Evolutionary conservation across 1,140 invertebrate species (phyloP).

Genomic region (Diorhabda elongata): DNA sequence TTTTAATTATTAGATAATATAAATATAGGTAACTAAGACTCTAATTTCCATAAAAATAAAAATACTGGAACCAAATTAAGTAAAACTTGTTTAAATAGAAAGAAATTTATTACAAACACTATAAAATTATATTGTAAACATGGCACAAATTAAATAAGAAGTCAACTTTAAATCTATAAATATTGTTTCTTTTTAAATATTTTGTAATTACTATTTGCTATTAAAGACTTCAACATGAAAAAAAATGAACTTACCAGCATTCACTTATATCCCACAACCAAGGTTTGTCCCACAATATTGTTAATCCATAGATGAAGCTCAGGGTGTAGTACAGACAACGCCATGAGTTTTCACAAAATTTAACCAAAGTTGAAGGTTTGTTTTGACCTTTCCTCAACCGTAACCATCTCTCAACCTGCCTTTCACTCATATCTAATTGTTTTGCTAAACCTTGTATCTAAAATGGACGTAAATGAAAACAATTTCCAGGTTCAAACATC

Average conservation of each 20-base stretch:
- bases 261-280: conserved; percentile 92
- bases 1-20: too few species aligned
- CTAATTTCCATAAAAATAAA: too few species aligned
- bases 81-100: too few species aligned
- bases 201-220: too few species aligned
- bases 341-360: conserved; percentile 91
- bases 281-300: conserved; percentile 85
- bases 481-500: not conserved
- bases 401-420: conserved; percentile 84
- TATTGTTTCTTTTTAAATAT: too few species aligned
- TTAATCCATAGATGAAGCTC: conserved; percentile 75
- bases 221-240: too few species aligned
- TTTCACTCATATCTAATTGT: conserved; percentile 80
- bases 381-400: conserved; percentile 74
- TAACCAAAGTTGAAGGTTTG: conserved; percentile 82
- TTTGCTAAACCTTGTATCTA: conserved; percentile 74
- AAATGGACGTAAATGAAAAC: conserved; percentile 28
- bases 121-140: too few species aligned
- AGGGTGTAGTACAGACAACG: conserved; percentile 81
- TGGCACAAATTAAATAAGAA: too few species aligned
- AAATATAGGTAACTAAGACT: too few species aligned
- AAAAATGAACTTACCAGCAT: conserved; percentile 70
- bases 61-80: too few species aligned
- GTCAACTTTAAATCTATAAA: too few species aligned
- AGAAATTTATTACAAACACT: too few species aligned